These are phyloP conservation scores for Amorpha juglandis DNA, from an alignment of 2,888 invertebrate species.

Conservation along the genomic window DNA sequence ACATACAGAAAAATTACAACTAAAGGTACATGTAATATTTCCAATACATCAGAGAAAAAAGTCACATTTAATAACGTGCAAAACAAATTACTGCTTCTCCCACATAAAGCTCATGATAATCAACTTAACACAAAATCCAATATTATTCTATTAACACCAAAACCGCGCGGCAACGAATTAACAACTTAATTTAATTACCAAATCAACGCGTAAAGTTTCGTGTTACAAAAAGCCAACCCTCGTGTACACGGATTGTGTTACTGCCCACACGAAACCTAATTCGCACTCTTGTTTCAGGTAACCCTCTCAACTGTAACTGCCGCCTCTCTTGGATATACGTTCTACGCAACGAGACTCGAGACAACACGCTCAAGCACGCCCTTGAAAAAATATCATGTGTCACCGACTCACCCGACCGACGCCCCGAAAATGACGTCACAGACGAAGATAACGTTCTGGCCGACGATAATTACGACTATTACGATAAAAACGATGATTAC, in stretches of 20 bases:
- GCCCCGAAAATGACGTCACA: conserved; percentile 59
- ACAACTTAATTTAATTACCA: conserved; percentile 22
- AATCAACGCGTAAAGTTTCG: conserved; percentile 18
- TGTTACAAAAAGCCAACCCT: conserved; percentile 21
- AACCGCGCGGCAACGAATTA: conserved; percentile 17
- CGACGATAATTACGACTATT: conserved; percentile 74
- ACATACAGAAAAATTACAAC: too few relatives aligned
- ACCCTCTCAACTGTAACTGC: conserved; percentile 93
- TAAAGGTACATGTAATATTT: too few relatives aligned
- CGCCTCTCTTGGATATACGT: conserved; percentile 92
- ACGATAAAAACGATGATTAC: conserved; percentile 71
- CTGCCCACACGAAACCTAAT: conserved; percentile 36
- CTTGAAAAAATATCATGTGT: conserved; percentile 90
- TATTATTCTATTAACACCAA: conserved; percentile 22
- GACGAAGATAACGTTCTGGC: conserved; percentile 63
- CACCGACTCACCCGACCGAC: conserved; percentile 65
- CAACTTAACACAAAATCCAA: conserved; percentile 14
- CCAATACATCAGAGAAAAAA: background rate
- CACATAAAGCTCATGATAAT: conserved; percentile 12
- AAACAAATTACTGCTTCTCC: conserved; percentile 7
- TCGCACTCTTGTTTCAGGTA: conserved; percentile 84
- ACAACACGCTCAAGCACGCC: conserved; percentile 86
- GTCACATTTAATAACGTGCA: background rate
- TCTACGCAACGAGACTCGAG: conserved; percentile 89
- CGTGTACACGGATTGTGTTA: conserved; percentile 18